These are phyloP conservation scores for Mormyrus iriodes DNA, from an alignment of 2,113 vertebrate species.

Conservation along the genomic window DNA sequence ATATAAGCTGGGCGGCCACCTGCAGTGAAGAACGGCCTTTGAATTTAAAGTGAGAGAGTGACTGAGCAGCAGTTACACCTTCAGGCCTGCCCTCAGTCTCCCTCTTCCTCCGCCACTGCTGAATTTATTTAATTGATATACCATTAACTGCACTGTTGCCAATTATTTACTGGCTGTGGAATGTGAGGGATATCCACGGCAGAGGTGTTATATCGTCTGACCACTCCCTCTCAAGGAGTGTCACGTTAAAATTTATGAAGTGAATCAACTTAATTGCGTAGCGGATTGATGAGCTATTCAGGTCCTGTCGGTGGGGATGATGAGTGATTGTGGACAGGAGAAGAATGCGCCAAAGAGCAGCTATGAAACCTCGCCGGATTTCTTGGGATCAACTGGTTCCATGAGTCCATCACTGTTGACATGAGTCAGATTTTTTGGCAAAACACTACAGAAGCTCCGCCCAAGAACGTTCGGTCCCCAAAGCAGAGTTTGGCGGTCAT, in stretches of 20 bases:
- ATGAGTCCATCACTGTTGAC: neutral
- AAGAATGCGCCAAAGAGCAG: slow-evolving; percentile 83
- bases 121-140: slow-evolving; percentile 26
- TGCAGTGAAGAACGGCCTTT: neutral
- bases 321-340: slow-evolving; percentile 82
- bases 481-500: neutral
- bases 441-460: neutral
- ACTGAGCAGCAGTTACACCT: slow-evolving; percentile 5
- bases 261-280: slow-evolving; percentile 96
- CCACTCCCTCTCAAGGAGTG: slow-evolving; percentile 88
- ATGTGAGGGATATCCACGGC: slow-evolving; percentile 88
- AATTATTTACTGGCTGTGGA: slow-evolving; percentile 87
- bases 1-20: neutral
- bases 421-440: neutral
- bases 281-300: slow-evolving; percentile 86
- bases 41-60: neutral
- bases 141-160: slow-evolving; percentile 69
- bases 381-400: slow-evolving; percentile 49
- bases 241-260: slow-evolving; percentile 99
- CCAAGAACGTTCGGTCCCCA: neutral
- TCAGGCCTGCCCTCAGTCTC: slow-evolving; percentile 2
- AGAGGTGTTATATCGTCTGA: slow-evolving; percentile 98
- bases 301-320: slow-evolving; percentile 79
- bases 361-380: slow-evolving; percentile 58
- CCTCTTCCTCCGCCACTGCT: slow-evolving; percentile 7